phyloP scores from a whole-genome alignment of 2,113 vertebrate genomes.

The zebrafish (Danio rerio) region DNA sequence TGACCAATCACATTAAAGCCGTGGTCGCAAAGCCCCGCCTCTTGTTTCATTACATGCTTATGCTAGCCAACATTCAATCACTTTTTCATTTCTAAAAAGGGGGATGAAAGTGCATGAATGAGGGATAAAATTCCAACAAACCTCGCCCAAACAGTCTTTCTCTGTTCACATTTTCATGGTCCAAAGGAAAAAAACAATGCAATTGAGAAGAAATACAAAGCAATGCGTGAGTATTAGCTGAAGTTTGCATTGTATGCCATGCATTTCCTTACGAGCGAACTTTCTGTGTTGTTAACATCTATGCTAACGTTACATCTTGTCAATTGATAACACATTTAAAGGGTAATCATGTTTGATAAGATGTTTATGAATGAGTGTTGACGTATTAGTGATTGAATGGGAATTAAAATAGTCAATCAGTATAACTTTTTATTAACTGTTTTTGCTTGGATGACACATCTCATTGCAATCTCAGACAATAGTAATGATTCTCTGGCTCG shows the following conservation, averaged over 20 bases:
- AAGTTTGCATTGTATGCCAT: neutral
- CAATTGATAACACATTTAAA: neutral
- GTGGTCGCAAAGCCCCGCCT: neutral
- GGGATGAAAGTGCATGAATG: neutral
- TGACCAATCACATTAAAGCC: neutral
- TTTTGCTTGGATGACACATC: neutral
- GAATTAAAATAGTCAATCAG: neutral
- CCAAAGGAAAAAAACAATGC: neutral
- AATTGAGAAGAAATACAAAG: conserved; percentile 7
- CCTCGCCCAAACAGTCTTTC: neutral
- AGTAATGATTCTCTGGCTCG: neutral
- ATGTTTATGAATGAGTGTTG: neutral
- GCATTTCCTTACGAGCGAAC: neutral
- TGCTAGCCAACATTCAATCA: neutral
- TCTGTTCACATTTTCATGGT: neutral
- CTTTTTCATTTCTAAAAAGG: neutral
- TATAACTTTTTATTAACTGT: neutral
- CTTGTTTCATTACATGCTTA: neutral
- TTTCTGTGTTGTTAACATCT: neutral
- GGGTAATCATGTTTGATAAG: neutral
- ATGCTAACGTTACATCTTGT: too few species aligned
- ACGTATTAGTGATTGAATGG: neutral
- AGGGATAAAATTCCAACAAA: neutral
- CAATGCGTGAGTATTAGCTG: neutral
- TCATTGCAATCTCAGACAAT: neutral